These are phyloP conservation scores for Plagiodera versicolora DNA, from an alignment of 2,888 invertebrate species.

Conservation along the genomic window DNA sequence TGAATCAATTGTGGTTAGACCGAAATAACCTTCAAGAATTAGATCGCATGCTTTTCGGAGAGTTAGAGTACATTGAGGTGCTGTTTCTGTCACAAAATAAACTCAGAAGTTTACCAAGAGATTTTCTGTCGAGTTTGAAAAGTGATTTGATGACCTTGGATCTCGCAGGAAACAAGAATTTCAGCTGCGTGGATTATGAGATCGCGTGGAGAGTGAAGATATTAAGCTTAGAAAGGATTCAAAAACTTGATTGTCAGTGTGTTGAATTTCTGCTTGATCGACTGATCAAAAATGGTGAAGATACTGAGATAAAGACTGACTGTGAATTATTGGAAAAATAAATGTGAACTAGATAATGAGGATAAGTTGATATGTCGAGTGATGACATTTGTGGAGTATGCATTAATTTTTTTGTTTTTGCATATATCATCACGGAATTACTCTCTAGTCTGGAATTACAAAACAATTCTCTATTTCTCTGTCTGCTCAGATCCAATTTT, in stretches of 20 bases:
- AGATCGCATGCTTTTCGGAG: constrained; percentile 29
- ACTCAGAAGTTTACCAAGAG: constrained; percentile 23
- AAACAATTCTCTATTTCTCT: too few relatives aligned
- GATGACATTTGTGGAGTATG: too few relatives aligned
- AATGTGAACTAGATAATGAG: too few relatives aligned
- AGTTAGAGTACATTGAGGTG: constrained; percentile 27
- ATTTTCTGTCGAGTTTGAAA: constrained; percentile 23
- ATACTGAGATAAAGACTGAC: constrained; percentile 28
- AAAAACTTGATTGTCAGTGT: constrained; percentile 30
- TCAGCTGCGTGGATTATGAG: constrained; percentile 31
- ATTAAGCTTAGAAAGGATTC: constrained; percentile 23
- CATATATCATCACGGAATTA: too few relatives aligned
- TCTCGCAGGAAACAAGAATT: constrained; percentile 28
- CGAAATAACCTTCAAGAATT: constrained; percentile 37
- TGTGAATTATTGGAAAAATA: too few relatives aligned
- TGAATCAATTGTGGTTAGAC: constrained; percentile 40
- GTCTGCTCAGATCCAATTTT: too few relatives aligned
- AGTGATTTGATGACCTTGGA: constrained; percentile 27
- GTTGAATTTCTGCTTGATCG: constrained; percentile 16
- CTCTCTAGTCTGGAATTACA: too few relatives aligned
- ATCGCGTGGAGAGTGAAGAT: constrained; percentile 28
- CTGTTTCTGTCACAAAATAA: constrained; percentile 32
- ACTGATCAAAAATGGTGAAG: constrained; percentile 9
- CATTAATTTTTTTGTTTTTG: too few relatives aligned
- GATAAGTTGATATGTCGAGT: too few relatives aligned